These are phyloP conservation scores for Phrynosoma blainvillii DNA, from an alignment of 2,113 vertebrate species.

Conservation along the genomic window DNA sequence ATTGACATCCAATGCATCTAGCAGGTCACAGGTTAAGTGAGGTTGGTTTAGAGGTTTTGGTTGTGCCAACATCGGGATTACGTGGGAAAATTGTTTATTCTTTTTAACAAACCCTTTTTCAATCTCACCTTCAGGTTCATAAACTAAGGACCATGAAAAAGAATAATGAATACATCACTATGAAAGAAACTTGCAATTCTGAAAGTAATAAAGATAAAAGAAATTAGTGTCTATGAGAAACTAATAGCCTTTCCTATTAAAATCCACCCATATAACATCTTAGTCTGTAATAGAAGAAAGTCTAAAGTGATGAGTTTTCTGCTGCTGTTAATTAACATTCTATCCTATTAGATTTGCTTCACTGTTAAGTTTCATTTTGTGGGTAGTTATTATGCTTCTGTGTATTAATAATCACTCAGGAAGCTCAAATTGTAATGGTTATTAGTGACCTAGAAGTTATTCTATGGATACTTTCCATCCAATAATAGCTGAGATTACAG, in stretches of 20 bases:
- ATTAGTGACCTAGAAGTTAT: conserved; percentile 45
- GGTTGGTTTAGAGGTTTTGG: conserved; percentile 35
- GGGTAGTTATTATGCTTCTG: conserved; percentile 70
- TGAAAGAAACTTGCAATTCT: conserved; percentile 62
- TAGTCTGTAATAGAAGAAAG: conserved; percentile 60
- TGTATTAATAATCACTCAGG: conserved; percentile 56
- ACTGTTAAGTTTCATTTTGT: conserved; percentile 75
- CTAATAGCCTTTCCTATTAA: conserved; percentile 76
- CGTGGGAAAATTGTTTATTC: conserved; percentile 45
- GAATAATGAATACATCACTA: conserved; percentile 65
- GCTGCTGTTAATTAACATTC: conserved; percentile 78
- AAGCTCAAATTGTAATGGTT: conserved; percentile 47
- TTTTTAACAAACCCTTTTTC: conserved; percentile 50
- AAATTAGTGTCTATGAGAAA: conserved; percentile 75
- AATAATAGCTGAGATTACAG: conserved; percentile 42
- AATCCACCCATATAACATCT: conserved; percentile 48
- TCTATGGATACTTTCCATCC: conserved; percentile 48
- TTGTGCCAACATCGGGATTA: conserved; percentile 51
- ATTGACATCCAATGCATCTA: not conserved
- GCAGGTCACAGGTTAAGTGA: not conserved
- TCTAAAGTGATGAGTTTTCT: conserved; percentile 71
- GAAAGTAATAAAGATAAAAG: conserved; percentile 71
- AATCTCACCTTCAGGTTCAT: conserved; percentile 41
- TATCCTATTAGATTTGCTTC: conserved; percentile 71
- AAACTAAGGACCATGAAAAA: conserved; percentile 54